Percentiles rank a stretch among this genome's conserved stretches.
phyloP scores from a whole-genome alignment of 2,888 invertebrate genomes.

The Limulus polyphemus region DNA sequence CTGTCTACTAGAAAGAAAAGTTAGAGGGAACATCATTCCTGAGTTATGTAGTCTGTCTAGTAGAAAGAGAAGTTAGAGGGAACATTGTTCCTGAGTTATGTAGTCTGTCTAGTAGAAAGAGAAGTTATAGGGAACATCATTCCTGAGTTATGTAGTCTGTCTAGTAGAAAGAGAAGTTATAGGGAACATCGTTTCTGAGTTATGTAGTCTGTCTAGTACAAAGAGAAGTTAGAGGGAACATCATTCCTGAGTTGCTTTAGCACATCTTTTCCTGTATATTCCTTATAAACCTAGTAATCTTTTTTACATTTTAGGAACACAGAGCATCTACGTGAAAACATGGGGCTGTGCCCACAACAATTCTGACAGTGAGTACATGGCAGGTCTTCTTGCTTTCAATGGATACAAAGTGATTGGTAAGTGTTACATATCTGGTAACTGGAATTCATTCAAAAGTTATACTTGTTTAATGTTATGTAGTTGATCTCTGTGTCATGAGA shows the following conservation, averaged over 20 bases:
- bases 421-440: conserved; percentile 8
- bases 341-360: conserved; percentile 98
- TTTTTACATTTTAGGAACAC: conserved; percentile 47
- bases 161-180: background rate
- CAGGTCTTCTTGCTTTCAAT: conserved; percentile 74
- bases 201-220: background rate
- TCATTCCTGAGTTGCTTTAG: no score
- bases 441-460: conserved; percentile 1
- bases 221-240: background rate
- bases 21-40: no score
- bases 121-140: no score
- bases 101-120: no score
- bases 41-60: no score
- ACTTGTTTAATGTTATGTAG: conserved; percentile 3
- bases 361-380: conserved; percentile 98
- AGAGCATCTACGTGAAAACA: conserved; percentile 70
- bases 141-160: background rate
- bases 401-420: conserved; percentile 66
- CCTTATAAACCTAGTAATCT: no score
- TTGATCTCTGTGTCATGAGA: no score
- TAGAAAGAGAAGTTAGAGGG: no score
- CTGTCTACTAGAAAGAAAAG: no score
- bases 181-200: background rate
- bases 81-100: no score
- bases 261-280: no score